Evolutionary conservation across 2,888 invertebrate species (phyloP), one percentile per base, ranked within the genome.

Genomic region (Gastracanthus pulcherrimus): DNA sequence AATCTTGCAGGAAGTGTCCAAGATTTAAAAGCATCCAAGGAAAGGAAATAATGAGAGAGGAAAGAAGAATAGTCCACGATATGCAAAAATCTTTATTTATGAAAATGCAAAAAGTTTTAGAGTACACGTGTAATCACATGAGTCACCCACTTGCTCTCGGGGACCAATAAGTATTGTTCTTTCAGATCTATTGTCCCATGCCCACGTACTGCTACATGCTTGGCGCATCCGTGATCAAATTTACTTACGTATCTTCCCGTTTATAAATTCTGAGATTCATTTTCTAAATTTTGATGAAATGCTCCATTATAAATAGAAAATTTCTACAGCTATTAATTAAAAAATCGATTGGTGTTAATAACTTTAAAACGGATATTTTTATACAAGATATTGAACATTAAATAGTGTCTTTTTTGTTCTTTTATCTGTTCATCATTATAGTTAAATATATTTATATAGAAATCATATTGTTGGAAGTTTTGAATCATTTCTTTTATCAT

Each of bases 91-190:
- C n/a, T 45, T 71, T 77, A 74, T 62, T 72, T 41, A 75, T 64
- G 55, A 78, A 78, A 75, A 75, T 70, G 62, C 62, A 45, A 51
- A 66, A 51, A 79, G 23, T 29, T 74, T 41, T 38, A 26, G 67
- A 67, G 69, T 66, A 76, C 71, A 70, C 29, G 51, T 71, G 60
- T 82, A 82, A 79, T 71, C 60, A 62, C 36, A 66, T 81, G 76
- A 72, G 82, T 86, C 89, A 87, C 89, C 89, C 89, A 89, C 88
- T 86, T 84, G 80, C 26, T 58, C 16, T 26, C n/a, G 26, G 83
- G 85, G 85, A 86, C 87, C 88, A 88, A 89, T 88, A 88, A 87
- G 87, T 89, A 88, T 89, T 88, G 88, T 88, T 87, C 86, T 83
- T 87, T 86, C 84, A 82, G 77, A 85, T 87, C 84, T 88, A 88